Base-by-base conservation (phyloP, 2,888 invertebrate species). In the Griposia aprilina region DNA sequence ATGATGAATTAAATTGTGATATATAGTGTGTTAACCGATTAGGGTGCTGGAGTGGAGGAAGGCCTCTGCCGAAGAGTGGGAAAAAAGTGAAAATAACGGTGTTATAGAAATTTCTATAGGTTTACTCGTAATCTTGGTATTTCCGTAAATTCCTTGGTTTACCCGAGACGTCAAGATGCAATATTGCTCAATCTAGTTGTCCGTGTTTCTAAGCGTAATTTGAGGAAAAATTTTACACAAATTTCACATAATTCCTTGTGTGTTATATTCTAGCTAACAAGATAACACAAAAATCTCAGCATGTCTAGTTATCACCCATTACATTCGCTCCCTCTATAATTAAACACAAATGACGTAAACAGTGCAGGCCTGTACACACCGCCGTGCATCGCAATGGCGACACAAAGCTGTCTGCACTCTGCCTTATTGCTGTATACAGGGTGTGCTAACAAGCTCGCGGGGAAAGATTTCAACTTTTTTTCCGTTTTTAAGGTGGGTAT, bases 331-430 rank as follows among this genome's bases (percentile, higher is more conserved):
- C 81, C 81, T 78, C 78, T 75, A 79, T 95, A 94, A 96, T 95
- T 95, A 95, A 94, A 94, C 92, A 92, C 94, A 94, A 95, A 96
- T 94, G 93, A 95, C 91, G 91, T 93, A 90, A 91, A 82, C 79
- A 84, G 84, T 65, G 36, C 88, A 81, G 91, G 60, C 57, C 45
- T 60, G 55, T 90, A 90, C 91, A 91, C 90, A 90, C 89, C 77
- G 86, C 80, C 84, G 85, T 88, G 90, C 92, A 94, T 94, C 93
- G 93, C 90, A 92, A 94, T 93, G 92, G 92, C 90, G 91, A 92
- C 90, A 95, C 94, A 95, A 95, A 94, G 94, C 93, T 80, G 93
- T 94, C 94, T 94, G 96, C 96, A 96, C 96, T 96, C 93, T 92
- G 93, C 95, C 94, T 94, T 96, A 96, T 96, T 96, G 95, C 93